These are phyloP conservation scores for Polydrusus pterygomalis DNA, from an alignment of 2,888 invertebrate species.

Conservation along the genomic window DNA sequence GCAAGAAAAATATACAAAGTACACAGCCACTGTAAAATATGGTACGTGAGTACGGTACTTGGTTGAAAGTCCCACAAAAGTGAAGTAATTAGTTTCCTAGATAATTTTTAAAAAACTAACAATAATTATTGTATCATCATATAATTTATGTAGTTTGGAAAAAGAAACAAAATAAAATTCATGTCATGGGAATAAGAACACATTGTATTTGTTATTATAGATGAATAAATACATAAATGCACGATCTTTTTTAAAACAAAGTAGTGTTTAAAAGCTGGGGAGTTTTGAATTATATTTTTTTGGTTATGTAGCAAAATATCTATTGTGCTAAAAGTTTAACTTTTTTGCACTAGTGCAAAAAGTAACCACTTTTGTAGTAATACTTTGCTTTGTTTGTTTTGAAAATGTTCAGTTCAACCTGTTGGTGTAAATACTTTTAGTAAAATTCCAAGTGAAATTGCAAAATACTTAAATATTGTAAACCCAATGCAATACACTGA, in stretches of 20 bases:
- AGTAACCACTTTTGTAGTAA: no score
- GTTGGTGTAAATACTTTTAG: no score
- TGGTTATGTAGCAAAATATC: background rate
- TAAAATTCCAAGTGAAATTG: no score
- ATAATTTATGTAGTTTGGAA: slow-evolving; percentile 12
- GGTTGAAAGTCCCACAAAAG: slow-evolving; percentile 33
- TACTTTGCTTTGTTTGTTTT: no score
- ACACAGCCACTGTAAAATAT: slow-evolving; percentile 30
- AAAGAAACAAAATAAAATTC: slow-evolving; percentile 30
- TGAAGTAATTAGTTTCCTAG: slow-evolving; percentile 33
- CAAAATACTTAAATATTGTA: no score
- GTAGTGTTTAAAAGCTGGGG: background rate
- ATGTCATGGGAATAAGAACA: slow-evolving; percentile 31
- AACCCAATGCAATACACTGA: no score
- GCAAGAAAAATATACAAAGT: slow-evolving; percentile 1
- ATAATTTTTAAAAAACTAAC: slow-evolving; percentile 32
- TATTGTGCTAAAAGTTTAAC: no score
- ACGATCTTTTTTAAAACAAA: background rate
- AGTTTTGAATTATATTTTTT: background rate
- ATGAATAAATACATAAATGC: background rate
- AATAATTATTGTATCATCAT: slow-evolving; percentile 43
- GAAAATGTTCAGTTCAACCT: no score
- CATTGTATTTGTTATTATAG: slow-evolving; percentile 19
- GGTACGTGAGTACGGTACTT: slow-evolving; percentile 35
- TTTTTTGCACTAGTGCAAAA: no score